Percentiles rank a stretch among this genome's conserved stretches.
Conservation (phyloP, 2,113 vertebrate genomes). For the Hiodon alosoides region DNA sequence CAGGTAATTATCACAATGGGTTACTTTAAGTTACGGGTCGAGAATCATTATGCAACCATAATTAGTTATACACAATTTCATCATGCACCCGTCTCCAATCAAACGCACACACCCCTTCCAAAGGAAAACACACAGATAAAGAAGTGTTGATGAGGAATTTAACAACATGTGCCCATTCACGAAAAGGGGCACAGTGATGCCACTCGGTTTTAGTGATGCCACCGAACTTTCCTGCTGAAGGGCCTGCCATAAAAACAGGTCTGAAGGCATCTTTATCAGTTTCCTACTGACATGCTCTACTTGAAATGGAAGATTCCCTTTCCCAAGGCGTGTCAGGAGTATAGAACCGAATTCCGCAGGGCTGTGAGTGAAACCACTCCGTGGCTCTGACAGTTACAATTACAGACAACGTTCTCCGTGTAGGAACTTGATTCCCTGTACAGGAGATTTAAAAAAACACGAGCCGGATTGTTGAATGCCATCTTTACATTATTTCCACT, state of each 20-base stretch:
- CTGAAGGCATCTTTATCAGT: slow-evolving; percentile 11
- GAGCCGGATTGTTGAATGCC: slow-evolving; percentile 49
- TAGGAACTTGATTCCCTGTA: slow-evolving; percentile 47
- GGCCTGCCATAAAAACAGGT: neutral
- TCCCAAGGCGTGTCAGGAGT: slow-evolving; percentile 9
- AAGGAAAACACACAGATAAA: slow-evolving; percentile 11
- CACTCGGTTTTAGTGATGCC: neutral
- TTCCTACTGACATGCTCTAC: neutral
- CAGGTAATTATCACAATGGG: too few relatives aligned
- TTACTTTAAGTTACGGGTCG: too few relatives aligned
- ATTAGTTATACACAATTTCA: neutral
- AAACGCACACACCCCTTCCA: slow-evolving; percentile 24
- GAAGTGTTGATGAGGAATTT: slow-evolving; percentile 46
- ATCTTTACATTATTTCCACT: slow-evolving; percentile 48
- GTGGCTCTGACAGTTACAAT: slow-evolving; percentile 28
- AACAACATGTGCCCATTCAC: slow-evolving; percentile 34
- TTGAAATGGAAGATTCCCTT: slow-evolving; percentile 4
- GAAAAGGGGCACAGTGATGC: neutral
- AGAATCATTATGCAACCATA: neutral
- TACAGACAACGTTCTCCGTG: slow-evolving; percentile 33
- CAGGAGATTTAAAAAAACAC: slow-evolving; percentile 47
- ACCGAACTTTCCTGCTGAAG: slow-evolving; percentile 1
- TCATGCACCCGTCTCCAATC: slow-evolving; percentile 29
- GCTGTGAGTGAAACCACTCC: slow-evolving; percentile 16
- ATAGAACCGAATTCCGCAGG: slow-evolving; percentile 9